Conservation (phyloP, 2,888 invertebrate genomes). For the Dusona sp. region DNA sequence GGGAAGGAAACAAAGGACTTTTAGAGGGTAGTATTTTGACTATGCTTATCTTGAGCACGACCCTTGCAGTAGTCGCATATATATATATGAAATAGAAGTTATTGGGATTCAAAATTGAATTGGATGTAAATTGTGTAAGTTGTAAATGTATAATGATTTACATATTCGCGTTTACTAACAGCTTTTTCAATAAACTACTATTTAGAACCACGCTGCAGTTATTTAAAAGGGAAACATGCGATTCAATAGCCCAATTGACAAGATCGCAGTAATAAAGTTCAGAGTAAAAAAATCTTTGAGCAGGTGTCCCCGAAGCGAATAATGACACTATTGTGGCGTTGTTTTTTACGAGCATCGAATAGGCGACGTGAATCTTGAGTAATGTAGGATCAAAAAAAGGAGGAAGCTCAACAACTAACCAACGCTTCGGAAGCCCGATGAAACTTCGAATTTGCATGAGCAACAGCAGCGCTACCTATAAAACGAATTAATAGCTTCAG, state of each 20-base stretch:
- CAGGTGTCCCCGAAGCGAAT: constrained; percentile 12
- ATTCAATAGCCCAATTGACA: background rate
- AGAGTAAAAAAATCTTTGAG: constrained; percentile 14
- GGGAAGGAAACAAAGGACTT: background rate
- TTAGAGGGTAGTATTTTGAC: too few species aligned
- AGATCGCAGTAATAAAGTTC: background rate
- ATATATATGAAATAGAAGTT: too few species aligned
- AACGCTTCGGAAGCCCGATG: constrained; percentile 68
- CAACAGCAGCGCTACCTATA: constrained; percentile 75
- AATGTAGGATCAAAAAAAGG: constrained; percentile 28
- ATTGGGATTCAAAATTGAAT: background rate
- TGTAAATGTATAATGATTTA: background rate
- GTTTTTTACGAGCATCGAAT: constrained; percentile 75
- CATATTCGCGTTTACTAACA: background rate
- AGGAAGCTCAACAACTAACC: constrained; percentile 53
- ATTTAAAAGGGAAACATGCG: background rate
- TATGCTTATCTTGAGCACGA: too few species aligned
- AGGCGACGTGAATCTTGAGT: constrained; percentile 47
- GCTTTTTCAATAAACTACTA: background rate
- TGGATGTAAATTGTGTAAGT: background rate
- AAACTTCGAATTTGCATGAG: constrained; percentile 67
- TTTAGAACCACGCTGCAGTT: background rate
- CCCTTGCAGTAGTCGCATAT: too few species aligned
- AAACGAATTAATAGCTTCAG: constrained; percentile 76
- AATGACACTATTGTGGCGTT: constrained; percentile 16